phyloP scores from a whole-genome alignment of 1,140 invertebrate genomes.

The Uloborus diversus region DNA sequence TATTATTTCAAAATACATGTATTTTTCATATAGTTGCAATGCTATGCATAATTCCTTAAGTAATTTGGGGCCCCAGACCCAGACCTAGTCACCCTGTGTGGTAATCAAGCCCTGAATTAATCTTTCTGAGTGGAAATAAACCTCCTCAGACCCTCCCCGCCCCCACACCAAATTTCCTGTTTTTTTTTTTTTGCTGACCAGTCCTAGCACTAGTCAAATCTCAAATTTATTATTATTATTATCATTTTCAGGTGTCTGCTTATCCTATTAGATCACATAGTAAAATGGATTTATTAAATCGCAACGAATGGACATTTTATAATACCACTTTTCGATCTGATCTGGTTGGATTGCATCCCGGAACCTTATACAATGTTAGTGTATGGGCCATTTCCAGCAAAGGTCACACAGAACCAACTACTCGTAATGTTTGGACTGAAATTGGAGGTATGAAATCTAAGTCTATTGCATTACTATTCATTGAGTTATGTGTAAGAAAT shows the following conservation, averaged over 20 bases:
- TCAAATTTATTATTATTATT: background rate
- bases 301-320: constrained; percentile 65
- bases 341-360: constrained; percentile 74
- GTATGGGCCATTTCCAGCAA: constrained; percentile 73
- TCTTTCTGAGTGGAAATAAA: background rate
- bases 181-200: background rate
- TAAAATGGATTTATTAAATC: constrained; percentile 28
- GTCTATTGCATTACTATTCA: background rate
- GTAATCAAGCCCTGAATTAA: background rate
- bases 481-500: background rate
- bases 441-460: constrained; percentile 67
- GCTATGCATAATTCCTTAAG: too few relatives aligned
- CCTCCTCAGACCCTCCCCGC: background rate
- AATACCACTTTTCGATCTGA: constrained; percentile 64
- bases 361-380: constrained; percentile 76
- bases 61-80: background rate
- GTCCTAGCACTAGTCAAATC: background rate
- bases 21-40: too few relatives aligned
- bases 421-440: constrained; percentile 72
- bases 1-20: too few relatives aligned
- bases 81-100: background rate
- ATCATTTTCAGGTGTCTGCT: constrained; percentile 20
- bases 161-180: background rate
- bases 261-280: constrained; percentile 42
- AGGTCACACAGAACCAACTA: constrained; percentile 71